Conservation (phyloP, 2,888 invertebrate genomes). For the Troides helena region DNA sequence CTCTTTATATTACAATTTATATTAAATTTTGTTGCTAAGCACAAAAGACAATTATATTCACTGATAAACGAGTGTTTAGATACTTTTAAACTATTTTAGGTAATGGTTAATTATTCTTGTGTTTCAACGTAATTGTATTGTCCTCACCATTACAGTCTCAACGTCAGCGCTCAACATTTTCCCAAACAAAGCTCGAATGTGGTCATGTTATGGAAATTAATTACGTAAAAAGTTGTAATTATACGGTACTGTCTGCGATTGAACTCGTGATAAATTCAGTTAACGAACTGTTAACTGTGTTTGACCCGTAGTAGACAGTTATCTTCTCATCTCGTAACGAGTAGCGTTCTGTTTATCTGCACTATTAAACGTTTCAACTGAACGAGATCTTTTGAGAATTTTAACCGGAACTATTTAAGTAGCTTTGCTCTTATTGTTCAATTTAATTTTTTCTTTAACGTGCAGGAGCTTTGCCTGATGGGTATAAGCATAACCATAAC, state of each 20-base stretch:
- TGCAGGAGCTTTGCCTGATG: too few relatives aligned
- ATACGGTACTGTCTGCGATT: constrained; percentile 29
- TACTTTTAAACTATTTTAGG: not conserved
- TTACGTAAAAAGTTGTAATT: constrained; percentile 28
- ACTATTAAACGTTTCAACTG: constrained; percentile 23
- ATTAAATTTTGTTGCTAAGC: too few relatives aligned
- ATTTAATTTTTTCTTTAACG: not conserved
- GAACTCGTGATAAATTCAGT: constrained; percentile 21
- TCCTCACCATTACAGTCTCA: not conserved
- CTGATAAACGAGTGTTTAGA: too few relatives aligned
- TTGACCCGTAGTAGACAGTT: constrained; percentile 29
- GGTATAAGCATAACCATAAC: too few relatives aligned
- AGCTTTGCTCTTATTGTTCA: not conserved
- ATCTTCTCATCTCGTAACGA: constrained; percentile 27
- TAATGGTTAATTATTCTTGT: not conserved
- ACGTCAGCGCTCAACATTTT: not conserved
- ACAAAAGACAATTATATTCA: too few relatives aligned
- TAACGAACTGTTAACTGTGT: constrained; percentile 29
- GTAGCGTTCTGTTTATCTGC: constrained; percentile 27
- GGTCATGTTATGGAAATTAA: constrained; percentile 23
- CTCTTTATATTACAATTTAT: too few relatives aligned
- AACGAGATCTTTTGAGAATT: constrained; percentile 20
- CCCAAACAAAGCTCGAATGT: constrained; percentile 13
- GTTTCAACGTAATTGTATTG: not conserved
- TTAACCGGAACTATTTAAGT: constrained; percentile 19